Evolutionary conservation across 2,113 vertebrate genomes (phyloP), one percentile per base, ranked within the genome.

Genomic region (Pogona vitticeps): DNA sequence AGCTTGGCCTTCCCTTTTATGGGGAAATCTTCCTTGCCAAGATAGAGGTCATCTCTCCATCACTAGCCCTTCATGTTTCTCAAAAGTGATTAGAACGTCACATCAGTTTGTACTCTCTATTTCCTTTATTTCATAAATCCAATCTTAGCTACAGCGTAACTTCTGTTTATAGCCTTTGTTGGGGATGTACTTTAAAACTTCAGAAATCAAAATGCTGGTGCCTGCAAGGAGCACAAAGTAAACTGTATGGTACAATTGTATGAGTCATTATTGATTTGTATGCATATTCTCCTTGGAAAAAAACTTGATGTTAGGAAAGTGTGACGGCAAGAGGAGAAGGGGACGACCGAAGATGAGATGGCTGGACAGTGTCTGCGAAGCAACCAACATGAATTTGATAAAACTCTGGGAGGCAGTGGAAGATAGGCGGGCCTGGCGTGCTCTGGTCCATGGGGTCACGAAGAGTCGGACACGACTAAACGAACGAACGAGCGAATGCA

Each of bases 41-140:
- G 71, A 87, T 91, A 95, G 94, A 93, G 88, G 80, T 94, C 91
- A 91, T 2, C 80, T 52, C 94, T 94, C 89, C 89, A 90, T 92
- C 92, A 91, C 85, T 91, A 3, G 0, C 86, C 80, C 78, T 91
- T 92, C 85, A 38, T 87, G 65, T 91, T 93, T 89, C 85, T 82
- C 88, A 89, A 42, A 88, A 90, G 88, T 89, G 77, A 63, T 89
- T 93, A 90, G 88, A 92, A 59, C 68, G 71, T 83, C 89, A 89
- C 90, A 88, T 92, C 67, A 42, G 21, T 89, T 93, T 92, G 88
- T 46, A 71, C 87, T 91, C 85, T 63, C 68, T 90, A 46, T 76
- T 79, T 83, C 88, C 92, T 78, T 84, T 80, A 0, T 91, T 87
- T 92, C 42, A 75, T 92, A 87, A 94, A 85, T 67, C 70, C 40